A percentile compares a stretch with the other conserved stretches of the same genome.
Conservation (phyloP, 2,888 invertebrate genomes). For the Drosophila putrida region DNA sequence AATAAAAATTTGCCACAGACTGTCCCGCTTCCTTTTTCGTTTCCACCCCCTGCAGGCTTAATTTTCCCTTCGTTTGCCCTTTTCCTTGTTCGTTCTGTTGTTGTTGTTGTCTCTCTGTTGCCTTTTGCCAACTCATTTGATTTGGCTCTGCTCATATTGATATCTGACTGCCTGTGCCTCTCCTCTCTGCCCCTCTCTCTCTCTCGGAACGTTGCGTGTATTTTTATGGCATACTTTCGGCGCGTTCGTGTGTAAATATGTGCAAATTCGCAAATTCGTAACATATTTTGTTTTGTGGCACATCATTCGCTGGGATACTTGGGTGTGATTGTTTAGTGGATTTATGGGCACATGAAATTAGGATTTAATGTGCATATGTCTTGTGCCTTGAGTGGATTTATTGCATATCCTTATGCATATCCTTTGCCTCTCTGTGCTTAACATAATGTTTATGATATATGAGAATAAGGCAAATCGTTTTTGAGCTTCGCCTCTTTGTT, state of each 20-base stretch:
- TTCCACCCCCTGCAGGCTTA: constrained; percentile 20
- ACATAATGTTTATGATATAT: constrained; percentile 78
- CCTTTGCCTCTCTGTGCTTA: constrained; percentile 57
- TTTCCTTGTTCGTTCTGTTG: background rate
- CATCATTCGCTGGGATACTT: constrained; percentile 47
- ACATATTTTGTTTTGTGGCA: constrained; percentile 65
- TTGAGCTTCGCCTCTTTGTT: constrained; percentile 31
- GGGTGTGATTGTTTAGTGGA: constrained; percentile 78
- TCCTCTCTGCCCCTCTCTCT: background rate
- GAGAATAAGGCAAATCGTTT: constrained; percentile 65
- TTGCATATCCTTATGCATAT: constrained; percentile 57
- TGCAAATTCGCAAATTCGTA: constrained; percentile 71
- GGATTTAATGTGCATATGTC: constrained; percentile 80
- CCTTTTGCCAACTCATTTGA: constrained; percentile 80
- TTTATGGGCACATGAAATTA: constrained; percentile 80
- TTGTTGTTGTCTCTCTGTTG: constrained; percentile 47
- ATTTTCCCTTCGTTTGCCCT: constrained; percentile 13
- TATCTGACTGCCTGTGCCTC: constrained; percentile 46
- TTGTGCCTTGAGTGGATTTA: constrained; percentile 74
- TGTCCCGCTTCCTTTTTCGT: constrained; percentile 15
- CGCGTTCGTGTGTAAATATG: constrained; percentile 76
- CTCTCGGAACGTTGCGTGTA: constrained; percentile 43
- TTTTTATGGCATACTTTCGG: constrained; percentile 75
- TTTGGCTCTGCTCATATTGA: constrained; percentile 71
- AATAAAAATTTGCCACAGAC: constrained; percentile 66